Conservation (phyloP, 2,797 vertebrate genomes). For the Myiotriccus ornatus region DNA sequence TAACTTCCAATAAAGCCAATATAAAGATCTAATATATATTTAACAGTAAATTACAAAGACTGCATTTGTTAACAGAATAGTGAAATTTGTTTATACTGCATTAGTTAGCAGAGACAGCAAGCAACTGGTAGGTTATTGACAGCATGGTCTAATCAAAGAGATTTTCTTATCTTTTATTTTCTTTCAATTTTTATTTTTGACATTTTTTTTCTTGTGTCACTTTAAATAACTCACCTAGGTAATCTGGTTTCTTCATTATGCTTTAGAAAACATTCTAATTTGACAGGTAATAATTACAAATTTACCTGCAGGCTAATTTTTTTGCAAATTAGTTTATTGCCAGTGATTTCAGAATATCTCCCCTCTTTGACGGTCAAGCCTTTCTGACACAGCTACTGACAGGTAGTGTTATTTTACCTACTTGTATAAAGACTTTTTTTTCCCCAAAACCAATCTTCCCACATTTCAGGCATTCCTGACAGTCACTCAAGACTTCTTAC, state of each 20-base stretch:
- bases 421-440: not conserved
- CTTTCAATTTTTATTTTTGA: not conserved
- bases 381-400: not conserved
- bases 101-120: not conserved
- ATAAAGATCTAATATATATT: not conserved
- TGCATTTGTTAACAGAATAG: not conserved
- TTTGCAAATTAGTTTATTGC: not conserved
- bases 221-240: not conserved
- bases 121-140: not conserved
- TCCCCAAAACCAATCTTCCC: not conserved
- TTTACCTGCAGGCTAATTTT: not conserved
- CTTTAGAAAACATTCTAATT: not conserved
- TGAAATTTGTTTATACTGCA: not conserved
- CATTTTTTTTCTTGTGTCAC: not conserved
- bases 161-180: not conserved
- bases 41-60: not conserved
- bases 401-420: not conserved
- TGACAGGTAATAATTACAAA: not conserved
- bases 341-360: not conserved
- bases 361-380: not conserved
- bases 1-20: not conserved
- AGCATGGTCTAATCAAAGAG: not conserved
- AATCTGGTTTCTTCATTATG: not conserved
- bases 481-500: not conserved
- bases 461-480: not conserved